A percentile compares a stretch with the other conserved stretches of the same genome.
Conservation (phyloP, 2,113 vertebrate species). For the Cyprinodon brontotheroides region DNA sequence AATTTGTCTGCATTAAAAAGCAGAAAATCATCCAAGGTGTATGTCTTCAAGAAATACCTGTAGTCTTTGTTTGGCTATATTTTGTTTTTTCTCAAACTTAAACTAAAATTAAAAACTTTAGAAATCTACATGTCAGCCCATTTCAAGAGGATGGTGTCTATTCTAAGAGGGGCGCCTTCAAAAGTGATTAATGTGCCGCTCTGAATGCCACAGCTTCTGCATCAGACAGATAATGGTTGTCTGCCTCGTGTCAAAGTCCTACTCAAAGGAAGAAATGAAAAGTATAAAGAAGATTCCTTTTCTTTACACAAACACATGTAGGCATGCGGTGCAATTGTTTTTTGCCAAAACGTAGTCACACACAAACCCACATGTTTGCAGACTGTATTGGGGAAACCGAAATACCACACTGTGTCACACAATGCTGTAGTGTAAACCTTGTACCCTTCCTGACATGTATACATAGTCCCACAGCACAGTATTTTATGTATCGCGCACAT, state of each 20-base stretch:
- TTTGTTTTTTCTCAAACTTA: neutral
- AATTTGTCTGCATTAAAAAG: too few relatives aligned
- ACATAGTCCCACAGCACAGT: neutral
- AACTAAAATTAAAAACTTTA: neutral
- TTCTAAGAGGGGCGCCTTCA: conserved; percentile 29
- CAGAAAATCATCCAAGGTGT: too few relatives aligned
- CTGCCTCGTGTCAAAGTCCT: conserved; percentile 58
- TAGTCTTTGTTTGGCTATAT: neutral
- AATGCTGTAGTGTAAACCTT: neutral
- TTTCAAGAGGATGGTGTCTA: conserved; percentile 60
- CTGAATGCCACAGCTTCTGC: conserved; percentile 48
- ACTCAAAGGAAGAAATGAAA: neutral
- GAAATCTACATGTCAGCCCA: conserved; percentile 1
- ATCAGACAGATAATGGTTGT: conserved; percentile 48
- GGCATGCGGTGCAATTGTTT: conserved; percentile 44
- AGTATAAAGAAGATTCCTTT: neutral
- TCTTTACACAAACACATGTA: conserved; percentile 45
- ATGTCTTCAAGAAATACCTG: neutral
- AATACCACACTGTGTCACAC: neutral
- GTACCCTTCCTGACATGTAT: conserved; percentile 6
- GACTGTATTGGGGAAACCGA: neutral
- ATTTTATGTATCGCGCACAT: conserved; percentile 9
- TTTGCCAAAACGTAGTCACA: conserved; percentile 6
- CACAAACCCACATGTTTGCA: neutral
- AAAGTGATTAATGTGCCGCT: conserved; percentile 63